Percentiles rank a stretch among this genome's conserved stretches.
phyloP scores from a whole-genome alignment of 2,113 vertebrate species.

The Leucopsar rothschildi region DNA sequence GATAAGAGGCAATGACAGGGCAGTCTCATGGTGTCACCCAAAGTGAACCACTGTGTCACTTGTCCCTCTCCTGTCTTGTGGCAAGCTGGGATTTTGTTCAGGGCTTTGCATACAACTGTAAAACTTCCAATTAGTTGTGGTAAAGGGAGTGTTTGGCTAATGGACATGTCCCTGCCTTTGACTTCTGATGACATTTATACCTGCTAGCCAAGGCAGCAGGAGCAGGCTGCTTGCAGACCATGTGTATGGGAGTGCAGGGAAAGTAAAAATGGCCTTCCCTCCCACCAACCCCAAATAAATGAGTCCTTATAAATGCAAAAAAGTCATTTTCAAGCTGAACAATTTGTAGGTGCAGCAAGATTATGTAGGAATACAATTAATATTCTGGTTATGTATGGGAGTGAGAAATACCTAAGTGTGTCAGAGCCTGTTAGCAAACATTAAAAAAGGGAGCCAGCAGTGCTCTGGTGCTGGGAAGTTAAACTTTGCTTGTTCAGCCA shows the following conservation, averaged over 20 bases:
- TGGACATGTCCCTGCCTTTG: background rate
- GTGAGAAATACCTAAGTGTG: background rate
- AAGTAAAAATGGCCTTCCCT: background rate
- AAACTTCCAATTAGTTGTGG: background rate
- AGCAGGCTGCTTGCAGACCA: background rate
- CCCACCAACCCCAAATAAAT: background rate
- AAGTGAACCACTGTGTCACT: background rate
- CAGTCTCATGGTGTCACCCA: background rate
- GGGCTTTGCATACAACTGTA: background rate
- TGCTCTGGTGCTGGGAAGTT: background rate
- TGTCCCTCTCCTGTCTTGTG: background rate
- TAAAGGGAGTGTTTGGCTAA: background rate
- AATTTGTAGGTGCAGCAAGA: background rate
- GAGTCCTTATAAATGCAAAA: background rate
- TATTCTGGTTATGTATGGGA: background rate
- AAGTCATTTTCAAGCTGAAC: background rate
- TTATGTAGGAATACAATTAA: background rate
- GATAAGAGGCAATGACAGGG: background rate
- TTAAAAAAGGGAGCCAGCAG: background rate
- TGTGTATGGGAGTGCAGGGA: background rate
- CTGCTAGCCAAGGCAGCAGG: background rate
- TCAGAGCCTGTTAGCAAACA: background rate
- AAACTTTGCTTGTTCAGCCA: background rate
- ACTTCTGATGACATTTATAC: background rate
- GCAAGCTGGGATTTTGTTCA: background rate